Evolutionary conservation across 1,140 invertebrate genomes (phyloP).

Genomic region (Nilaparvata lugens): DNA sequence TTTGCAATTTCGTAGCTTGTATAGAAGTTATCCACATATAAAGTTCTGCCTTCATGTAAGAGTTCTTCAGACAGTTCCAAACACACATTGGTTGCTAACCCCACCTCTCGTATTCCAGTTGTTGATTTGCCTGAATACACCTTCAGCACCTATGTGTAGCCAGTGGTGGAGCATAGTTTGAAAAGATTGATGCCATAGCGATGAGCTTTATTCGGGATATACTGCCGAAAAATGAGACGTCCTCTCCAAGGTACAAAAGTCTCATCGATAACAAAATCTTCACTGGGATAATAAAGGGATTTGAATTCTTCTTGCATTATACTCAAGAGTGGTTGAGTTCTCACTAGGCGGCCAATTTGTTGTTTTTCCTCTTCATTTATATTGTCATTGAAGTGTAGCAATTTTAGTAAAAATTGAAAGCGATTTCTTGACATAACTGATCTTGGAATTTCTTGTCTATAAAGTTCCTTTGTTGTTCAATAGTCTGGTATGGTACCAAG

Average conservation of each 20-base stretch:
- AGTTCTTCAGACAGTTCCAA: conserved; percentile 22
- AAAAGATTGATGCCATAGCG: conserved; percentile 29
- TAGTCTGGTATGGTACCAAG: neutral
- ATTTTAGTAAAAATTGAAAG: conserved; percentile 29
- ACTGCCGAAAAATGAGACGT: conserved; percentile 26
- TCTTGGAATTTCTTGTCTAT: neutral
- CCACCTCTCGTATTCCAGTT: neutral
- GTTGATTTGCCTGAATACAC: conserved; percentile 27
- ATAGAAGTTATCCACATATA: conserved; percentile 27
- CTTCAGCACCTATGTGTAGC: conserved; percentile 28
- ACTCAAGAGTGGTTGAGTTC: conserved; percentile 20
- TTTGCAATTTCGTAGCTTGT: conserved; percentile 13
- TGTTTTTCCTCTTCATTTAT: conserved; percentile 16
- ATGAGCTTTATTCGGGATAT: conserved; percentile 21
- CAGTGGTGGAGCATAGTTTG: conserved; percentile 26
- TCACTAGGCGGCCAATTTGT: conserved; percentile 24
- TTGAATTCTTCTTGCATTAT: conserved; percentile 24
- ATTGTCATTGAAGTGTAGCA: conserved; percentile 29
- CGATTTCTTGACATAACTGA: conserved; percentile 29
- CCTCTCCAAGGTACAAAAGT: conserved; percentile 30
- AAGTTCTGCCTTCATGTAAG: conserved; percentile 23
- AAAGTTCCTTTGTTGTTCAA: neutral
- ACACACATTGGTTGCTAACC: conserved; percentile 20
- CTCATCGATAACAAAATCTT: conserved; percentile 29
- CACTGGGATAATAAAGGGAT: conserved; percentile 21